A percentile compares a stretch with the other conserved stretches of the same genome.
These are phyloP conservation scores for Paracyclopina nana DNA, from an alignment of 1,140 invertebrate genomes.

Conservation along the genomic window DNA sequence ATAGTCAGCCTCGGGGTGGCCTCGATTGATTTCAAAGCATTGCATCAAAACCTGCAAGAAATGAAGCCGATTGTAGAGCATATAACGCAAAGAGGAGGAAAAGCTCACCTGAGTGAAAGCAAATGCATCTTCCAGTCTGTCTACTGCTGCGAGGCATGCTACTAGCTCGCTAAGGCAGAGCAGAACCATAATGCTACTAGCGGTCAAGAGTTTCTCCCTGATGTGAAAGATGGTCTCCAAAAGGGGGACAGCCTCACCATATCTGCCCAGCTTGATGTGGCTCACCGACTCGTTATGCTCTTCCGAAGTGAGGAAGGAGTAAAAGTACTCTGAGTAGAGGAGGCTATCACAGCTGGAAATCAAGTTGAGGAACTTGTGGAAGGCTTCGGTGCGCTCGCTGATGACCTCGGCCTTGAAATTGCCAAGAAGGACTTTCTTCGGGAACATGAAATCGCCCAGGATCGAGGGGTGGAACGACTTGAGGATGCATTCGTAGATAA, in stretches of 20 bases:
- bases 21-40: slow-evolving; percentile 1
- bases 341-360: slow-evolving; percentile 11
- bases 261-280: slow-evolving; percentile 10
- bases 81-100: too few relatives aligned
- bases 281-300: slow-evolving; percentile 16
- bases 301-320: slow-evolving; percentile 13
- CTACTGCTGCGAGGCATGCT: slow-evolving; percentile 3
- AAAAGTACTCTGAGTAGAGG: slow-evolving; percentile 16
- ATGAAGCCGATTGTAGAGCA: too few relatives aligned
- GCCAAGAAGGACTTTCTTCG: slow-evolving; percentile 15
- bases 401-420: slow-evolving; percentile 17
- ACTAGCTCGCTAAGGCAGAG: slow-evolving; percentile 5
- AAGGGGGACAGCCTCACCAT: slow-evolving; percentile 10
- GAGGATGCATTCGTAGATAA: slow-evolving; percentile 13
- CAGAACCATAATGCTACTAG: slow-evolving; percentile 7
- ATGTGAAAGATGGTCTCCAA: slow-evolving; percentile 15
- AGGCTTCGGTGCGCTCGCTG: slow-evolving; percentile 14
- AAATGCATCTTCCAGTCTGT: not conserved
- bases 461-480: slow-evolving; percentile 11
- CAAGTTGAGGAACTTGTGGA: slow-evolving; percentile 16
- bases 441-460: slow-evolving; percentile 15
- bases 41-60: too few relatives aligned
- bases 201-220: slow-evolving; percentile 15
- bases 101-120: not conserved
- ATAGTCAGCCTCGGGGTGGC: not conserved